Evolutionary conservation across 1,140 invertebrate genomes (phyloP).

Genomic region (Drosophila aff.): DNA sequence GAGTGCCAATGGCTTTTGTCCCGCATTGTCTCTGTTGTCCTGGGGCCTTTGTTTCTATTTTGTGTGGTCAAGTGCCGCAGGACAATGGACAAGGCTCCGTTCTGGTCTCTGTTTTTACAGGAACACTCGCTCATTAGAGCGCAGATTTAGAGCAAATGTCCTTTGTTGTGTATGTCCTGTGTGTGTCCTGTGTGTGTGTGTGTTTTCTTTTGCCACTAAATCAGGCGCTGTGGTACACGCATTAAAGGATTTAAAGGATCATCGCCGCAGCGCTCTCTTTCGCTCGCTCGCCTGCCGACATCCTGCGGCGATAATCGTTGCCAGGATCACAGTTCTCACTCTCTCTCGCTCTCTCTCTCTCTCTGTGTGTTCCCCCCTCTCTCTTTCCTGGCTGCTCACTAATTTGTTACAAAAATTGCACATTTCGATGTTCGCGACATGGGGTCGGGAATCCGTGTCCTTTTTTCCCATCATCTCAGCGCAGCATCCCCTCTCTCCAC

Average conservation of each 20-base stretch:
- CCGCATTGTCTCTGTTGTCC: slow-evolving; percentile 1
- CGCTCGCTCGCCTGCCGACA: slow-evolving; percentile 1
- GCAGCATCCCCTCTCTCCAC: slow-evolving; percentile 52
- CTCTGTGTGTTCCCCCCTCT: background rate
- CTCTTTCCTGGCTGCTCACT: slow-evolving; percentile 17
- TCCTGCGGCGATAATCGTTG: slow-evolving; percentile 52
- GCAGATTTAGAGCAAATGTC: slow-evolving; percentile 68
- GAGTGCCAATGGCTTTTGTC: slow-evolving; percentile 18
- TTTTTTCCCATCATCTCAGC: slow-evolving; percentile 30
- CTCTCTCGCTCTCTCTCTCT: background rate
- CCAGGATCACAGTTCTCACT: slow-evolving; percentile 22
- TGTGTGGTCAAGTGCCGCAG: slow-evolving; percentile 49
- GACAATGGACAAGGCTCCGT: slow-evolving; percentile 27
- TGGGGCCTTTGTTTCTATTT: slow-evolving; percentile 28
- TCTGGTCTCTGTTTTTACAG: slow-evolving; percentile 12
- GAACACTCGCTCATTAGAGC: slow-evolving; percentile 52
- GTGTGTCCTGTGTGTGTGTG: slow-evolving; percentile 7
- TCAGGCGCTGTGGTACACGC: slow-evolving; percentile 50
- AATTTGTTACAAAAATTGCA: slow-evolving; percentile 81
- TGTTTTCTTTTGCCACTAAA: slow-evolving; percentile 52
- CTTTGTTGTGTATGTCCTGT: slow-evolving; percentile 8
- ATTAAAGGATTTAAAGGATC: slow-evolving; percentile 76
- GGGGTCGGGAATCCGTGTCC: slow-evolving; percentile 51
- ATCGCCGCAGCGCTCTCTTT: slow-evolving; percentile 21
- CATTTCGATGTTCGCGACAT: slow-evolving; percentile 62